These are phyloP conservation scores for Passer domesticus DNA, from an alignment of 2,113 vertebrate genomes.

Conservation along the genomic window DNA sequence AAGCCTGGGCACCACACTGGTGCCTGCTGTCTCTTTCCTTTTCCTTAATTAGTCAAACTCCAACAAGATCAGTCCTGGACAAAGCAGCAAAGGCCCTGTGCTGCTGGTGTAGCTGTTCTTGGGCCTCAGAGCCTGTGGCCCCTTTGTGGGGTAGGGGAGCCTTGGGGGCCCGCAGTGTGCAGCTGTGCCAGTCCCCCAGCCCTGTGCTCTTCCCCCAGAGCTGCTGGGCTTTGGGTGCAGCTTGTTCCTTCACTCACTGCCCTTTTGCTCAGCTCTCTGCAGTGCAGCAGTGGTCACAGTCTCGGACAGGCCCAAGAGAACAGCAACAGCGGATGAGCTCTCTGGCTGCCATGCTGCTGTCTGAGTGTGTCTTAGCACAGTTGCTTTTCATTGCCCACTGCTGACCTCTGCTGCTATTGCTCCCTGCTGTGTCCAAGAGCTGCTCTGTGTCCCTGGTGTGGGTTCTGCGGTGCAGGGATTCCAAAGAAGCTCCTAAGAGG, in stretches of 20 bases:
- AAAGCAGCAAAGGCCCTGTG: accelerated
- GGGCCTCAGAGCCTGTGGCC: background rate
- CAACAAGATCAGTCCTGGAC: background rate
- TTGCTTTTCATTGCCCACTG: accelerated
- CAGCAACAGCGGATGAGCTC: accelerated
- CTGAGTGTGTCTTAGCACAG: background rate
- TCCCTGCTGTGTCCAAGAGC: accelerated
- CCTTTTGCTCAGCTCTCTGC: background rate
- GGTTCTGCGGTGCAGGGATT: background rate
- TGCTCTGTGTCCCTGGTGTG: background rate
- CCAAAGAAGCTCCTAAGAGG: background rate
- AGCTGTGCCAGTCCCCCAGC: background rate
- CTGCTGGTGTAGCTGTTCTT: background rate
- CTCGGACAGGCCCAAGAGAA: background rate
- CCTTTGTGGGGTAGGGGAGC: accelerated
- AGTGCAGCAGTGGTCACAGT: background rate
- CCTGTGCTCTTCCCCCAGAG: background rate
- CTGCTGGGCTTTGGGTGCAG: background rate
- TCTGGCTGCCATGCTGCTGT: background rate
- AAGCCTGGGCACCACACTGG: background rate
- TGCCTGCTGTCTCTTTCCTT: background rate
- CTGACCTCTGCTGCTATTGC: background rate
- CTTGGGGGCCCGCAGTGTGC: accelerated
- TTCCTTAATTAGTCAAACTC: background rate
- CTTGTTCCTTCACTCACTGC: background rate